Evolutionary conservation across 2,797 vertebrate species (phyloP), one percentile per base, ranked within the genome.

Genomic region (Gorsachius magnificus): DNA sequence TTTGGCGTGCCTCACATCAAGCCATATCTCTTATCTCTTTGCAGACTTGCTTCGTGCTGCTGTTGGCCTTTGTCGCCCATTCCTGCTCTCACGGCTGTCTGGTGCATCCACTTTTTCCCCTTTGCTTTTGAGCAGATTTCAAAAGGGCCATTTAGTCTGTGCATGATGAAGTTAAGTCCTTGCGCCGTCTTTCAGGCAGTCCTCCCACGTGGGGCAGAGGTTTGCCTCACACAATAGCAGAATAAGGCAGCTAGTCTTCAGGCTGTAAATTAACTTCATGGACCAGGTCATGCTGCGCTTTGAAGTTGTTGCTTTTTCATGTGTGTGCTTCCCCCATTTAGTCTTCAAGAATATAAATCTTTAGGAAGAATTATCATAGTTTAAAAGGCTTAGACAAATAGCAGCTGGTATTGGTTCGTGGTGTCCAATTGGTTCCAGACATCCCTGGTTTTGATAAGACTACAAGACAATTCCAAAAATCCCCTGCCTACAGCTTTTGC

Each of bases 381-480:
- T 97, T 97, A 94, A 93, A 97, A 93, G 82, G 77, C 91, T 96
- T 87, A 91, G 87, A 84, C 83, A 94, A 97, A 87, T 85, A 96
- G 89, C 95, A 90, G 91, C 80, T 94, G 79, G 71, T 97, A 87
- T 93, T 97, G 88, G 75, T 95, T 97, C 92, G 14, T 83, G 46
- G 87, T 89, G 50, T 95, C 70, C 85, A 96, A 93, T 95, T 96
- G 94, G 87, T 97, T 96, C 96, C 81, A 97, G 95, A 89, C 91
- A 87, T 97, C 96, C 89, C 90, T 95, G 75, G 70, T 95, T 97
- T 97, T 95, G 89, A 93, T 97, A 91, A 94, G 87, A 56, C 94
- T 93, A 57, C 84, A 69, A 93, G 85, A 92, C 94, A 87, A 82
- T 93, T 66, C 93, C 75, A 96, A 87, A 96, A 97, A 89, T 89